These are phyloP conservation scores for Nowickia ferox DNA, from an alignment of 2,888 invertebrate species.

Conservation along the genomic window DNA sequence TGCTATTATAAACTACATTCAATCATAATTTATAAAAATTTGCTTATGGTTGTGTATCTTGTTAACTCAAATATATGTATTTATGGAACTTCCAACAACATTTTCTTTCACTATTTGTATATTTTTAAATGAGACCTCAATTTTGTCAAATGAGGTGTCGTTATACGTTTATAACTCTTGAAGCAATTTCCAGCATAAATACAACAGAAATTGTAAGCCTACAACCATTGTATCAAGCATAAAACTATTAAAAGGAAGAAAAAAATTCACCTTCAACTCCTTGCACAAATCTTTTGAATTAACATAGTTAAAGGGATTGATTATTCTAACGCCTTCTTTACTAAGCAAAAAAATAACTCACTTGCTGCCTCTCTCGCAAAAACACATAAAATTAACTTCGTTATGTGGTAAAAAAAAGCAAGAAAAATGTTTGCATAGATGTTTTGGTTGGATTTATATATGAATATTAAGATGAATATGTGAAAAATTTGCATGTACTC, in stretches of 20 bases:
- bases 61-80: background rate
- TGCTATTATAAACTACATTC: too few species aligned
- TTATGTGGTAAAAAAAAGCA: constrained; percentile 47
- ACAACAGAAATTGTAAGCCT: background rate
- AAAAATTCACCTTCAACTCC: background rate
- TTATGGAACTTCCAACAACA: background rate
- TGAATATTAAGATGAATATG: constrained; percentile 35
- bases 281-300: background rate
- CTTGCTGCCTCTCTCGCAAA: background rate
- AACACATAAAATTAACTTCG: constrained; percentile 60
- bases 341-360: background rate
- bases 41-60: background rate
- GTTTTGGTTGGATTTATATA: background rate
- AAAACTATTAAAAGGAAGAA: background rate
- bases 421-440: background rate
- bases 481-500: constrained; percentile 14
- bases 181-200: background rate
- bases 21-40: too few species aligned
- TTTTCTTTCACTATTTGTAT: background rate
- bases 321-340: constrained; percentile 10
- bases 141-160: constrained; percentile 50
- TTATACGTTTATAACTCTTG: constrained; percentile 32
- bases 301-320: constrained; percentile 11
- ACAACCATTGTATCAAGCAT: background rate
- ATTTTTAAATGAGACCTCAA: background rate